A percentile compares a stretch with the other conserved stretches of the same genome.
Conservation (phyloP, 2,888 invertebrate genomes). For the Dorcus parallelipipedus region DNA sequence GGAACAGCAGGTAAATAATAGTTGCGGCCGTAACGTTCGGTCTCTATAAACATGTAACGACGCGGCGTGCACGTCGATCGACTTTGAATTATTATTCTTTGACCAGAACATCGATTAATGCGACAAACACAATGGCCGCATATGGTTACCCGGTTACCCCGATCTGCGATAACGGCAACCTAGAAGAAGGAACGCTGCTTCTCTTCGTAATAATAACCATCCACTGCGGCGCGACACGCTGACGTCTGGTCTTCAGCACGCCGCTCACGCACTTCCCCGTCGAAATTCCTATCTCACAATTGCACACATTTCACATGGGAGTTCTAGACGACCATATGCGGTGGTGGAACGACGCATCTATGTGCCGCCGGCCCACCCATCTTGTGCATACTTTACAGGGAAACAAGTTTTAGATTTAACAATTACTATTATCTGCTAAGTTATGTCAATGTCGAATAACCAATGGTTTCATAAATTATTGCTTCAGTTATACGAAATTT, state of each 20-base stretch:
- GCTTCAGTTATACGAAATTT: too few relatives aligned
- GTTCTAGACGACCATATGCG: neutral
- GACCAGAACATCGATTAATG: slow-evolving; percentile 32
- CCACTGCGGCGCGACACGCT: neutral
- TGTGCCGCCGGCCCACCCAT: neutral
- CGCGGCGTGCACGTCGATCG: slow-evolving; percentile 25
- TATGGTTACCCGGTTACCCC: slow-evolving; percentile 37
- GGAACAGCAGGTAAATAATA: slow-evolving; percentile 7
- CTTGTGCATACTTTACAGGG: neutral
- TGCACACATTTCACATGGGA: neutral
- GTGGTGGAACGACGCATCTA: neutral
- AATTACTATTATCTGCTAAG: neutral
- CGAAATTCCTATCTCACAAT: neutral
- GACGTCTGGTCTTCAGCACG: neutral
- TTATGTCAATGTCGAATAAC: too few relatives aligned
- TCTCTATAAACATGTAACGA: slow-evolving; percentile 10
- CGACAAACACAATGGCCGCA: slow-evolving; percentile 31
- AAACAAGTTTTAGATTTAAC: neutral
- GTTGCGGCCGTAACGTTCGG: slow-evolving; percentile 2
- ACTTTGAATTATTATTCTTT: slow-evolving; percentile 32
- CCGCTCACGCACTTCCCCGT: neutral
- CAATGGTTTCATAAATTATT: too few relatives aligned
- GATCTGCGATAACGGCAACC: slow-evolving; percentile 25
- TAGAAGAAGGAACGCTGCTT: neutral
- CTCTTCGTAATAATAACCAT: neutral